Base-by-base conservation (phyloP, 2,797 vertebrate species). In the Catostomus latipinnis region DNA sequence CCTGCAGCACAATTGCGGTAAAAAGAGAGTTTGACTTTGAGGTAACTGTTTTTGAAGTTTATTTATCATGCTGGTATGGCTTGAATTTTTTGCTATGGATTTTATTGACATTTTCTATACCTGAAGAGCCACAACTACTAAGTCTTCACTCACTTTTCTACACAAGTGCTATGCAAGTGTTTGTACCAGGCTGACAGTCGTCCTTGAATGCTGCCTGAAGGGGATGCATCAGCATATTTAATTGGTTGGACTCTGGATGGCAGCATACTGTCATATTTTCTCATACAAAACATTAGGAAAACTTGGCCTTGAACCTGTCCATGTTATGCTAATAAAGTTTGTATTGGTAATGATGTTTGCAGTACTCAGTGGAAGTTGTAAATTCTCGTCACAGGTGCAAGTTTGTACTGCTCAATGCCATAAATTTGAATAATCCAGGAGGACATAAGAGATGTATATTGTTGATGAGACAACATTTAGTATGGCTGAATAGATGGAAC, bases 261-360 rank as follows among this genome's bases (percentile, higher is more conserved):
- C 80, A 72, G 68, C 66, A 50, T 76, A 77, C 72, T 68, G 76
- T 76, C 50, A 76, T 58, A 5, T 22, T 14, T 53, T 56, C 60
- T 74, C 80, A 74, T 69, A 14, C 65, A 57, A 82, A 85, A 77
- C 78, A 82, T 74, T 46, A 78, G 74, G 13, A 34, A 56, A 67
- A 56, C 46, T 14, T 4, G 70, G 48, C 61, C 65, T 81, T 49
- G 57, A 74, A 34, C 78, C 83, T 74, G 74, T 74, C 60, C 16
- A 48, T 66, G 65, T 71, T 65, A 70, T 71, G 62, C 68, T 75
- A 71, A 83, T 80, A 50, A 11, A 46, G 58, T 75, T 79, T 58
- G 8, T 45, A 48, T 52, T 34, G 46, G 50, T 63, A 63, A 72
- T 74, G 76, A 78, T 48, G 71, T 70, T 62, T 54, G 65, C 57